Base-by-base conservation (phyloP, 2,888 invertebrate species). In the Argyra leucocephala region DNA sequence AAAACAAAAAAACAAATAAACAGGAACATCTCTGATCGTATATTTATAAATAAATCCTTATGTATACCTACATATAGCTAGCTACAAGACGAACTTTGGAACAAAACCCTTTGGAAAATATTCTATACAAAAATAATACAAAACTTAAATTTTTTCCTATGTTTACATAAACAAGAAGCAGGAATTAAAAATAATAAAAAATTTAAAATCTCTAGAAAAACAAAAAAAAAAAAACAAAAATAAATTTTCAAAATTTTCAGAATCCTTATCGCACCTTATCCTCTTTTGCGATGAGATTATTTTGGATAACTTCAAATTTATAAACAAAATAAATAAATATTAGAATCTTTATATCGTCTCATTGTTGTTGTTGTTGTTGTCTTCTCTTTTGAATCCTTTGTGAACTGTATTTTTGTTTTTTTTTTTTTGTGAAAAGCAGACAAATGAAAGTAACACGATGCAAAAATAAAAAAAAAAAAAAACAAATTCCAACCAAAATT, bases 281-380 rank as follows among this genome's bases (percentile, higher is more conserved):
- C 48, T n/a, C 18, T 48, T 48, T 48, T 48, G 4, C 1, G 31
- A 6, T 31, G 4, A 48, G 48, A 48, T 48, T 48, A 15, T 48
- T 31, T 48, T 18, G 48, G 48, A 48, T 48, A 48, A 48, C 48
- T 48, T 48, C 48, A 48, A 48, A 18, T 48, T 48, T 18, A 4
- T 2, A 48, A 48, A 48, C 48, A 48, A 48, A 48, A 18, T 15
- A 48, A 12, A 48, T 48, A 48, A 48, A 48, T 48, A 18, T 48
- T 48, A 57, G 57, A 7, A 57, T 57, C 22, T 57, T 21, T 57
- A 57, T 57, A 22, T 57, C 22, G 57, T 57, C 22, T 22, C 21
- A 21, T n/a, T n/a, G 5, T 6, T 7, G 12, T 12, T 10, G 4
- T 64, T 66, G 65, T 67, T 62, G 63, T 57, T 65, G 65, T 64